Conservation (phyloP, 2,888 invertebrate genomes). For the Mythimna impura region DNA sequence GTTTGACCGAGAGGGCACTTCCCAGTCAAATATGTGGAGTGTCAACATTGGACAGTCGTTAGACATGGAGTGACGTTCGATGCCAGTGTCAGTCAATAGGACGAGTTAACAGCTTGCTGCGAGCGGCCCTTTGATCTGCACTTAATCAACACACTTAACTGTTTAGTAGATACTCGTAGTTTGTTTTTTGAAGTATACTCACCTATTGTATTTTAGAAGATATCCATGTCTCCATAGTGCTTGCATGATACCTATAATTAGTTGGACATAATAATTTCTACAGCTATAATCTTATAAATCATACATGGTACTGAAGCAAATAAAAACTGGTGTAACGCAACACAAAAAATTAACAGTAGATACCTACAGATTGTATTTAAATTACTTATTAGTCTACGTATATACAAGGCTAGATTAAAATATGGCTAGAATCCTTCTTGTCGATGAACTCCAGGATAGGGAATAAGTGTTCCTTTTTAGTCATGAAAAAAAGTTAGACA, state of each 20-base stretch:
- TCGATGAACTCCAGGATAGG: too few relatives aligned
- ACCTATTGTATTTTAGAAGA: slow-evolving; percentile 17
- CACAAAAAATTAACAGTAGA: too few relatives aligned
- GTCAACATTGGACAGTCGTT: slow-evolving; percentile 51
- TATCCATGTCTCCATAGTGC: background rate
- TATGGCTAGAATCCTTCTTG: too few relatives aligned
- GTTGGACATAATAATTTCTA: background rate
- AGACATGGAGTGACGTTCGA: slow-evolving; percentile 55
- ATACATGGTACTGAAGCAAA: background rate
- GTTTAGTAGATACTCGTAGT: slow-evolving; percentile 35
- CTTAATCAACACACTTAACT: slow-evolving; percentile 53
- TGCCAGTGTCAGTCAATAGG: slow-evolving; percentile 55
- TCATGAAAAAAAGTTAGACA: background rate
- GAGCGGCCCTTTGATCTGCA: slow-evolving; percentile 61
- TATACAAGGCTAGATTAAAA: too few relatives aligned
- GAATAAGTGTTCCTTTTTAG: background rate
- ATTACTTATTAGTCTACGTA: too few relatives aligned
- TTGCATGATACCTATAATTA: background rate
- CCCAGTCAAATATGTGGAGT: slow-evolving; percentile 46
- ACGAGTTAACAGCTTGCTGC: slow-evolving; percentile 49
- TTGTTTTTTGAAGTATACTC: slow-evolving; percentile 23
- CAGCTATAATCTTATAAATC: background rate
- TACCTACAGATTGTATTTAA: too few relatives aligned
- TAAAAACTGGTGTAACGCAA: too few relatives aligned
- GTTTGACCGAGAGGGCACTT: slow-evolving; percentile 39